Evolutionary conservation across 2,888 invertebrate species (phyloP).

Genomic region (Helleia helle): DNA sequence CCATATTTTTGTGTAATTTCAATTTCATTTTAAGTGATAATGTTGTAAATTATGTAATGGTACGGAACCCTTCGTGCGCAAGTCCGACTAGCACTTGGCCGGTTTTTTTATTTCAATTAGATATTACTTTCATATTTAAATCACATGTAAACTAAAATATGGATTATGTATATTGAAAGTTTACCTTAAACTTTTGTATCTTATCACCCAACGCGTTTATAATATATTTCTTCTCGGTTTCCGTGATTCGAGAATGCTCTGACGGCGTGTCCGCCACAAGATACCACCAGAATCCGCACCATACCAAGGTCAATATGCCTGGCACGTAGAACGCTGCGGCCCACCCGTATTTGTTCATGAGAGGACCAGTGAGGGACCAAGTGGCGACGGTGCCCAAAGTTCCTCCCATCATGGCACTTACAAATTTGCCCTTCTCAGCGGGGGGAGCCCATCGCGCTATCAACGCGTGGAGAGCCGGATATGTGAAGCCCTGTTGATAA

Average conservation of each 20-base stretch:
- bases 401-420: constrained; percentile 82
- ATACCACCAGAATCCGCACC: constrained; percentile 76
- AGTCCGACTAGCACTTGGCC: too few species aligned
- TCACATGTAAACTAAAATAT: not conserved
- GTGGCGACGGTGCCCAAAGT: constrained; percentile 81
- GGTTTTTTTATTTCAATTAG: too few species aligned
- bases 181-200: constrained; percentile 72
- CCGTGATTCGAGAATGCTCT: constrained; percentile 75
- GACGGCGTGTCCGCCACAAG: constrained; percentile 77
- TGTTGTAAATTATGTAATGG: too few species aligned
- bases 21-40: too few species aligned
- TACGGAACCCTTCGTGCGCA: too few species aligned
- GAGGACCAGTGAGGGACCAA: constrained; percentile 78
- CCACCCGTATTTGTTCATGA: constrained; percentile 78
- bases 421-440: constrained; percentile 81
- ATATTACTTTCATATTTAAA: too few species aligned
- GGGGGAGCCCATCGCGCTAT: constrained; percentile 84
- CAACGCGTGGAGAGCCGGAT: constrained; percentile 77
- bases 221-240: constrained; percentile 77
- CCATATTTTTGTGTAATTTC: too few species aligned
- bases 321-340: constrained; percentile 79
- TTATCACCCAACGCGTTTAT: constrained; percentile 73
- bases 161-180: constrained; percentile 16
- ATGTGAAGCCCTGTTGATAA: constrained; percentile 70
- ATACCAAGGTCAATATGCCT: constrained; percentile 67